Conservation (phyloP, 2,113 vertebrate genomes). For the Eptesicus fuscus region DNA sequence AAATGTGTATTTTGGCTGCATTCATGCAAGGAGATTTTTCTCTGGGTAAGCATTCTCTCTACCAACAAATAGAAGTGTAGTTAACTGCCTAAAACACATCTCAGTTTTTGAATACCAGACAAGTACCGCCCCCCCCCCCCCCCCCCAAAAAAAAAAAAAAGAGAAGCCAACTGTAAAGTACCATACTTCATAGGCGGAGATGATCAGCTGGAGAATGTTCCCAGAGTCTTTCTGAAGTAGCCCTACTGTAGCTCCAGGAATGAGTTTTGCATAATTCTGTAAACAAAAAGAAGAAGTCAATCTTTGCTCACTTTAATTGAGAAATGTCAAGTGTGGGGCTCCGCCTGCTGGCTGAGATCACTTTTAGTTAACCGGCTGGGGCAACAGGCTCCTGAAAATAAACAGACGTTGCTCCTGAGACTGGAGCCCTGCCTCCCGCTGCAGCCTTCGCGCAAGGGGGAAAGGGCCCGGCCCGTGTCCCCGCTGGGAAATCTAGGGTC, state of each 20-base stretch:
- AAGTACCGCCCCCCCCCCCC: not conserved
- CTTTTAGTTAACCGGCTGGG: not conserved
- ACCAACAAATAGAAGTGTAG: not conserved
- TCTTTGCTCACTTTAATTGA: not conserved
- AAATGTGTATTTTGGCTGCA: constrained; percentile 18
- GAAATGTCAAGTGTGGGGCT: not conserved
- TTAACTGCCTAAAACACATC: constrained; percentile 11
- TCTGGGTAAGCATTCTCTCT: not conserved
- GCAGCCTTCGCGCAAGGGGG: not conserved
- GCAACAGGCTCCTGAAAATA: not conserved
- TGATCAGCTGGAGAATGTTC: constrained; percentile 95
- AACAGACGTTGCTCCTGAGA: not conserved
- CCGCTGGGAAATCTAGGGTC: not conserved
- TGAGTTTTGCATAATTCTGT: constrained; percentile 95
- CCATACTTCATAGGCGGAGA: constrained; percentile 94
- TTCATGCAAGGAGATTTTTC: constrained; percentile 11
- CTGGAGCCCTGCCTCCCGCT: not conserved
- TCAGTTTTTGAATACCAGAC: not conserved
- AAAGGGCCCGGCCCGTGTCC: not conserved
- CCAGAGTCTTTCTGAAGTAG: constrained; percentile 89
- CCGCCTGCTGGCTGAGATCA: not conserved
- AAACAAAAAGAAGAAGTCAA: constrained; percentile 51
- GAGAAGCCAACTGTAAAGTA: not conserved
- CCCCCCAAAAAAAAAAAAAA: not conserved
- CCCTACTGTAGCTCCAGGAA: constrained; percentile 96